phyloP scores from a whole-genome alignment of 2,113 vertebrate species.

The Dromiciops gliroides region DNA sequence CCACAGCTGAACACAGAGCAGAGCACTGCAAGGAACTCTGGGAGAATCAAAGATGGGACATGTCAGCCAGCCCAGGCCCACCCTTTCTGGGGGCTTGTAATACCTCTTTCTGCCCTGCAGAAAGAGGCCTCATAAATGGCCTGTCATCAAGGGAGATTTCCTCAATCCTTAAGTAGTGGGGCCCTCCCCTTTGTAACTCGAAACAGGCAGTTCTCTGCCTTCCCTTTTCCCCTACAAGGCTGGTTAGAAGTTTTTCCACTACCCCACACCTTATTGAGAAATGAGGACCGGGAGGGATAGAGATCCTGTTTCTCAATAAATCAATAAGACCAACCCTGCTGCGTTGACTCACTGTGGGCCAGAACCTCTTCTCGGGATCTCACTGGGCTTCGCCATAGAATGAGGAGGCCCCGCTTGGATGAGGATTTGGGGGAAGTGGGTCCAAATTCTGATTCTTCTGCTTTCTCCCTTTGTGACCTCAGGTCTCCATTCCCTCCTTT shows the following conservation, averaged over 20 bases:
- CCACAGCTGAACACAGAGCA: neutral
- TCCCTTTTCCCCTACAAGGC: neutral
- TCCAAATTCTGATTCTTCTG: too few species aligned
- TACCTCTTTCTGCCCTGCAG: neutral
- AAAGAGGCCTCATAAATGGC: neutral
- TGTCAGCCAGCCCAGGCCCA: neutral
- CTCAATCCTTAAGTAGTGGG: neutral
- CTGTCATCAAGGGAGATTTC: neutral
- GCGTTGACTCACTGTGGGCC: too few species aligned
- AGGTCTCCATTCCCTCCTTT: too few species aligned
- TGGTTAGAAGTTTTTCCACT: neutral
- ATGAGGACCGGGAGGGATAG: too few species aligned
- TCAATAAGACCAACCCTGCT: too few species aligned
- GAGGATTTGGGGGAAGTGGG: too few species aligned
- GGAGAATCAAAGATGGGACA: neutral
- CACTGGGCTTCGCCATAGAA: too few species aligned
- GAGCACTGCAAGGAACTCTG: neutral
- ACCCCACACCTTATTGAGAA: too few species aligned
- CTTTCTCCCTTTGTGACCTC: too few species aligned
- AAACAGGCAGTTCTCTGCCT: neutral
- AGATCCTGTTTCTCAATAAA: too few species aligned
- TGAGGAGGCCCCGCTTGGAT: too few species aligned
- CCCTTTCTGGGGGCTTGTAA: neutral
- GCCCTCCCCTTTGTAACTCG: neutral
- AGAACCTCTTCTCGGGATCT: too few species aligned